Base-by-base conservation (phyloP, 2,888 invertebrate species). In the Sphaeridia pumilis region DNA sequence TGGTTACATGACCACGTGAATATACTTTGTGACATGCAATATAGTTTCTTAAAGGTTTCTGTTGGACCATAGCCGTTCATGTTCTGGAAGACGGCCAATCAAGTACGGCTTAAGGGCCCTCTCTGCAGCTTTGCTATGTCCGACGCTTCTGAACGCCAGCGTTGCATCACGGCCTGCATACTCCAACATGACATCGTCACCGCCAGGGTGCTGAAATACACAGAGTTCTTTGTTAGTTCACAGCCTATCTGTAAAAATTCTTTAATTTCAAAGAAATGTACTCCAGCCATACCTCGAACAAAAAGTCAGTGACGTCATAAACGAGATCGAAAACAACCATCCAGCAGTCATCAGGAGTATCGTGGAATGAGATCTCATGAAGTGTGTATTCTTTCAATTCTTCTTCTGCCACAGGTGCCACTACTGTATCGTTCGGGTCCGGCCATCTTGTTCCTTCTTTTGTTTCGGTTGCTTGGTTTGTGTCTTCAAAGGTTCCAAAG, bases 151-250 rank as follows among this genome's bases (percentile, higher is more conserved):
- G 72, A 87, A 89, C 0, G 87, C 84, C 2, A 84, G 74, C 25
- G 84, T 87, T 0, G 87, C 87, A 69, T 89, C 89, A 12, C 83
- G 76, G 0, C 89, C 89, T 0, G 87, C 88, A 69, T 86, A 80
- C 66, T 90, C 89, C 64, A 87, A 69, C 64, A 90, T 78, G 20
- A 89, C 77, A 58, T 88, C 87, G 12, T 76, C 76, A 5, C 89
- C 88, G 49, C 88, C 89, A 0, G 88, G 88, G 72, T 90, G 89
- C 79, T 84, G 68, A 4, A 70, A 70, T 67, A 69, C 61, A 65
- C 61, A 60, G n/a, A 36, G 3, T 4, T 36, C 3, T 17, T 31
- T 26, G 21, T 22, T 46, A 25, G 44, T 17, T 44, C 17, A 25
- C 21, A 24, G 21, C 12, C 21, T 48, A 20, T 20, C 31, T 48